These are phyloP conservation scores for Polymixis flavicincta DNA, from an alignment of 2,888 invertebrate species.

Conservation along the genomic window DNA sequence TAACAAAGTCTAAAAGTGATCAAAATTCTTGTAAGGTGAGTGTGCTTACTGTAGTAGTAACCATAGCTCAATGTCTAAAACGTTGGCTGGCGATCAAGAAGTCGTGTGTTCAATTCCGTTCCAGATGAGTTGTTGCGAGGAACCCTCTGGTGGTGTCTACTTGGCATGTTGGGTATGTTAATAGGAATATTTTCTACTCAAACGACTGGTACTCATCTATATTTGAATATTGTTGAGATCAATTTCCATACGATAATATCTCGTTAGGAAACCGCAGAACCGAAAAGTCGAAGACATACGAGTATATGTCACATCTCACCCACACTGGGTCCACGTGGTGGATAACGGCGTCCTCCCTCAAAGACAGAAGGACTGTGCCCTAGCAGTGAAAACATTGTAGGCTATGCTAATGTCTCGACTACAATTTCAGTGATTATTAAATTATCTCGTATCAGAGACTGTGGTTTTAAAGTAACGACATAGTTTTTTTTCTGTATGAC, in stretches of 20 bases:
- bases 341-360: no score
- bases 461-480: background rate
- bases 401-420: no score
- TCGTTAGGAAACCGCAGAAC: no score
- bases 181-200: slow-evolving; percentile 12
- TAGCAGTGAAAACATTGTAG: no score
- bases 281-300: no score
- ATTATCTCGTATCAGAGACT: background rate
- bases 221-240: background rate
- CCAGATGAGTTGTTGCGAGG: slow-evolving; percentile 19
- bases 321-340: no score
- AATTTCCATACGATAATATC: background rate
- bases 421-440: no score
- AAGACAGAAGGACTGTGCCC: no score
- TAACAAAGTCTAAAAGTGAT: background rate
- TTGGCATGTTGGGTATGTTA: slow-evolving; percentile 15
- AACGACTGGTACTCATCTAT: background rate
- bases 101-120: slow-evolving; percentile 34
- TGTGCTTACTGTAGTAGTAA: slow-evolving; percentile 4
- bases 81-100: slow-evolving; percentile 43
- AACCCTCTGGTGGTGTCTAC: background rate
- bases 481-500: background rate
- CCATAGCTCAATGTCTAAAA: slow-evolving; percentile 36
- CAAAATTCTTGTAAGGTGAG: background rate
- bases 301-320: no score